phyloP scores from a whole-genome alignment of 2,797 vertebrate species.

The Meda fulgida region DNA sequence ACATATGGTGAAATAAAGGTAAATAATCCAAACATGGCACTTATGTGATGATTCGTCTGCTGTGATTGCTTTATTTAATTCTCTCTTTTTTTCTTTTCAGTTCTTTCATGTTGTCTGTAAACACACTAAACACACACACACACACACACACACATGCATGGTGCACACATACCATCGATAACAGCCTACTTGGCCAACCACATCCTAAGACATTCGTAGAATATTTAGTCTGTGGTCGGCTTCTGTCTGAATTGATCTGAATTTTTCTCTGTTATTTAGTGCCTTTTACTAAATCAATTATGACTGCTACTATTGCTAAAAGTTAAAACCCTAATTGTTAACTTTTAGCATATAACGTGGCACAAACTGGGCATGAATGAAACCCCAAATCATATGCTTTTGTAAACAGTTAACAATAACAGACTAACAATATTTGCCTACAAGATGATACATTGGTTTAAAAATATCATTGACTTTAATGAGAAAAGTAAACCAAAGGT shows the following conservation, averaged over 20 bases:
- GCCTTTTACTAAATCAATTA: background rate
- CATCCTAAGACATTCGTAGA: slow-evolving; percentile 60
- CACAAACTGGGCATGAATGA: background rate
- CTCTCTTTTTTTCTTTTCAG: background rate
- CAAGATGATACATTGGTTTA: background rate
- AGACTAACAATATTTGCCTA: background rate
- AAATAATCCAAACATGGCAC: slow-evolving; percentile 41
- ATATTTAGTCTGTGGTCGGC: slow-evolving; percentile 50
- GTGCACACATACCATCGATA: slow-evolving; percentile 40
- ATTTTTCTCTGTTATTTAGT: slow-evolving; percentile 17
- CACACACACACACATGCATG: background rate
- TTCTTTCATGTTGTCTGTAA: background rate
- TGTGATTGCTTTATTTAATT: background rate
- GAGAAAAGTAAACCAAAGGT: too few species aligned
- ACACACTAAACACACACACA: slow-evolving; percentile 25
- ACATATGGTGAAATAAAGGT: slow-evolving; percentile 40
- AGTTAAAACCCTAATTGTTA: background rate
- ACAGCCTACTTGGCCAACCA: slow-evolving; percentile 59
- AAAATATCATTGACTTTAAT: background rate
- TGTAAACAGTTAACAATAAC: background rate
- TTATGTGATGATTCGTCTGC: background rate
- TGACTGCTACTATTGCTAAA: background rate
- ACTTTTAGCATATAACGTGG: background rate
- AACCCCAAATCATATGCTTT: background rate
- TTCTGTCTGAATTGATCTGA: slow-evolving; percentile 23